Evolutionary conservation across 1,140 invertebrate genomes (phyloP), one percentile per base, ranked within the genome.

Genomic region (Drosophila triauraria): DNA sequence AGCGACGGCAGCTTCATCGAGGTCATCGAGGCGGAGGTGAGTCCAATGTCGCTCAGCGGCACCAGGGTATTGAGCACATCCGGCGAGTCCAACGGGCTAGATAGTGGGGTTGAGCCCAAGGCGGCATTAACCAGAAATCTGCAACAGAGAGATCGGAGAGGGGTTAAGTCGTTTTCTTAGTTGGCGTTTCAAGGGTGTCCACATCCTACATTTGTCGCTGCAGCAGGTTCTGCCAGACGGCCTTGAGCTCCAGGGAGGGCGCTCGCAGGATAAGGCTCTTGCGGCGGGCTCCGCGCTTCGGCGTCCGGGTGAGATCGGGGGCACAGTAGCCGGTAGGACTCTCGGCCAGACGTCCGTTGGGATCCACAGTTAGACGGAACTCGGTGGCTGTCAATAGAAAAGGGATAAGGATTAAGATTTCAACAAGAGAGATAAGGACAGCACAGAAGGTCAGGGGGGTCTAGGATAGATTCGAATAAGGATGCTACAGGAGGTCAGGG

Each of bases 141-240:
- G 94, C 8, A 32, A 62, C 9, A 3, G 35, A 15, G 0, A n/a
- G 32, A 7, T 12, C 5, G 15, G 4, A n/a, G 12, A 2, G 23
- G 4, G n/a, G 3, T 10, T 54, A 3, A 47, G 5, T 15, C 8
- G 8, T 15, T 8, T 2, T 38, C 15, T 4, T 10, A 60, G 51
- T 25, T 12, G 3, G 4, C 1, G 8, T 10, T 10, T 1, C 8
- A 0, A 0, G 23, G 20, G 27, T 4, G 9, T 25, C 13, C 15
- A 7, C 2, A 1, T 94, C 95, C 95, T 94, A 97, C 96, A 97
- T 97, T 93, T 97, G 97, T 65, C 97, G 94, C 79, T 97, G 96
- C 12, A 97, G 94, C n/a, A 97, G 94, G 84, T 97, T 97, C 91
- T 97, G 96, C 97, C 97, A 98, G 3, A 97, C 96, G 20, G 97